Evolutionary conservation across 1,140 invertebrate genomes (phyloP), one percentile per base, ranked within the genome.

Genomic region (Phthorimaea operculella): DNA sequence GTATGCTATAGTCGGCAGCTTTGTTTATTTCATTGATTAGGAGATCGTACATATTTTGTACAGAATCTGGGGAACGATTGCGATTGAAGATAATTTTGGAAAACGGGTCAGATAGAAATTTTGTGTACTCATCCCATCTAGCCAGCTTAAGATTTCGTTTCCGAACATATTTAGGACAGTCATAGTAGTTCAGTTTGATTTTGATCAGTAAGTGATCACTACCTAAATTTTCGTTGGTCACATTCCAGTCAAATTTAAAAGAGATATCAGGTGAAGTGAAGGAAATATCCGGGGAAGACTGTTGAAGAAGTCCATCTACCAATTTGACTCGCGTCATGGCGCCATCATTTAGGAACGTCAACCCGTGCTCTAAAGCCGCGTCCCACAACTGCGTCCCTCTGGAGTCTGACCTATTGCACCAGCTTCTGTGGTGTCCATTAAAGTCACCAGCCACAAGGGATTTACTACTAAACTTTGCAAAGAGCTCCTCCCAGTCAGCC

Each of bases 141-240:
- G 64, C 60, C 53, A 59, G 54, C 58, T 63, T 66, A 53, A 51
- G 66, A 34, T 68, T 68, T 12, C 53, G 12, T 54, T 59, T 66
- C 12, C 49, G 59, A 15, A 52, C n/a, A 33, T 10, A 42, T 10
- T 39, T 56, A 14, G 6, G 16, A 12, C 11, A 36, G 11, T 47
- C n/a, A 51, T 9, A 2, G 44, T 10, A 18, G 9, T 36, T 21
- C 0, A 21, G 7, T 12, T 14, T 14, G 18, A 52, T 51, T 52
- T 63, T 62, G 51, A 63, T 61, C 28, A 64, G 57, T 1, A 61
- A 21, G 33, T 68, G 63, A 42, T 68, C 66, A 52, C 63, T 68
- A 9, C 66, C 60, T 16, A 68, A 21, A n/a, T 33, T 55, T 57
- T 69, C 58, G 48, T 60, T 62, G 1, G 9, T 11, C 17, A 57